A percentile compares a stretch with the other conserved stretches of the same genome.
These are phyloP conservation scores for Anguilla megastoma DNA, from an alignment of 2,797 vertebrate species.

Conservation along the genomic window DNA sequence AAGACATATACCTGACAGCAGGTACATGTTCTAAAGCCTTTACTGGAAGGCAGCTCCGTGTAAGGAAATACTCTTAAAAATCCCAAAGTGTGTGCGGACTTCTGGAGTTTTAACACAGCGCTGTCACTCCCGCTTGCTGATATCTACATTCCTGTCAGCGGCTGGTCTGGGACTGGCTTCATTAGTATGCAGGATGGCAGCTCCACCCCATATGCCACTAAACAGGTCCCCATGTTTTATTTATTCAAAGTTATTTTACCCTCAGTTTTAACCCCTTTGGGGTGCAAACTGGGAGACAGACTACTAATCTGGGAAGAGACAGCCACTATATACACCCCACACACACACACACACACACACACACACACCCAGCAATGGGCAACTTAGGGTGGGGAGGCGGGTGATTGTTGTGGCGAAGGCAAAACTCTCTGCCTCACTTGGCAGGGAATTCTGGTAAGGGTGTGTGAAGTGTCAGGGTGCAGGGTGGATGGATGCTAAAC, in stretches of 20 bases:
- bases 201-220: conserved; percentile 57
- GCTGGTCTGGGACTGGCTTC: conserved; percentile 31
- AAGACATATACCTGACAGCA: background rate
- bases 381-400: too few species aligned
- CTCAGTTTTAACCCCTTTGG: conserved; percentile 28
- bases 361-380: background rate
- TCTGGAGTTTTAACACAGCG: too few species aligned
- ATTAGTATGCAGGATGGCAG: conserved; percentile 52
- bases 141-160: conserved; percentile 35
- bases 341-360: background rate
- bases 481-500: background rate
- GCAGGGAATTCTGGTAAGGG: background rate
- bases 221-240: conserved; percentile 61
- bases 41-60: background rate
- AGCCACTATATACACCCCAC: background rate
- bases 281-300: background rate
- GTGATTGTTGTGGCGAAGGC: background rate
- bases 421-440: background rate
- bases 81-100: background rate
- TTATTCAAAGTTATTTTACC: conserved; percentile 51
- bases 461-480: background rate
- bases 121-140: conserved; percentile 25
- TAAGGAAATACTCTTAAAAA: background rate
- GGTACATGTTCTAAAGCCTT: background rate
- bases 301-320: background rate